phyloP scores from a whole-genome alignment of 2,113 vertebrate genomes.

The Corythornis madagascariensis region DNA sequence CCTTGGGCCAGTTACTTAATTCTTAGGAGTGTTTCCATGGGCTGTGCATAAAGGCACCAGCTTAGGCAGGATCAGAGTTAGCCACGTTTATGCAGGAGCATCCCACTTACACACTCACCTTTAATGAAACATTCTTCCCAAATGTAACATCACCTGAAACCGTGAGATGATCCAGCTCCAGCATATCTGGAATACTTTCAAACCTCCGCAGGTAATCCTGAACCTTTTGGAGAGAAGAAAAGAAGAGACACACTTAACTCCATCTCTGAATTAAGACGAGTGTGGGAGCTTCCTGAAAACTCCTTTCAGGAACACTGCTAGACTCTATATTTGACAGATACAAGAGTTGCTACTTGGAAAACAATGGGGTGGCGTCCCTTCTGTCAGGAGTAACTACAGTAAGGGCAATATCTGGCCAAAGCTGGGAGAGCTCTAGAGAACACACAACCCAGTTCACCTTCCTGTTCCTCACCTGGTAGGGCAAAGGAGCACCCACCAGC shows the following conservation, averaged over 20 bases:
- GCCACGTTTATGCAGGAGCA: neutral
- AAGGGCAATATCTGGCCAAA: neutral
- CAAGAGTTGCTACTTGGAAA: neutral
- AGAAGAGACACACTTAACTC: neutral
- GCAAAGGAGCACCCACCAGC: neutral
- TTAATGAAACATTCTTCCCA: slow-evolving; percentile 94
- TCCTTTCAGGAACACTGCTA: neutral
- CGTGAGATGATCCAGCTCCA: slow-evolving; percentile 97
- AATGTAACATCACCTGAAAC: slow-evolving; percentile 98
- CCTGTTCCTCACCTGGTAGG: rapidly evolving
- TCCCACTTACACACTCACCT: slow-evolving; percentile 76
- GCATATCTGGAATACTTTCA: slow-evolving; percentile 98
- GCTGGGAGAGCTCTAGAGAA: rapidly evolving
- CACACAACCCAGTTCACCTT: neutral
- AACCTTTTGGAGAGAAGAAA: slow-evolving; percentile 78
- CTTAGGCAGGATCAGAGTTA: neutral
- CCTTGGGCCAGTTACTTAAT: neutral
- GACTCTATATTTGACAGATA: neutral
- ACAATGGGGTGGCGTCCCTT: rapidly evolving
- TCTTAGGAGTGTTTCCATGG: neutral
- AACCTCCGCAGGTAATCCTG: slow-evolving; percentile 95
- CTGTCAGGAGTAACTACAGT: rapidly evolving
- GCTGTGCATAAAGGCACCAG: neutral
- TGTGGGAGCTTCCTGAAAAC: neutral
- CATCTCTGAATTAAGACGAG: neutral